Conservation (phyloP, 1,140 invertebrate species). For the Drosophila murphyi region DNA sequence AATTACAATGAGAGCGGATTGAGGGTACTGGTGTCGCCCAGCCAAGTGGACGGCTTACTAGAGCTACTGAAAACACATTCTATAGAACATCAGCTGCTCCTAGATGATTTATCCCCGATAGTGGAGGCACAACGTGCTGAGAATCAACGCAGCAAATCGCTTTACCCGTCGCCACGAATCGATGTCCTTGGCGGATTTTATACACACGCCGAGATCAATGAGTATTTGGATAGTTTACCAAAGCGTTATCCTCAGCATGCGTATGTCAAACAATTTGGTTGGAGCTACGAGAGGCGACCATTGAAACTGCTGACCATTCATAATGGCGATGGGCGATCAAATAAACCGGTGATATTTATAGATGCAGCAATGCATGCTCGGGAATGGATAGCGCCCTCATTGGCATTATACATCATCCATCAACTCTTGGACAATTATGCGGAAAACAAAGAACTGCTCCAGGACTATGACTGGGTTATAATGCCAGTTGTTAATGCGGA, state of each 20-base stretch:
- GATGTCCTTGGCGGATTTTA: constrained; percentile 66
- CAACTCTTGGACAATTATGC: constrained; percentile 86
- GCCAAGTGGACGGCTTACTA: constrained; percentile 54
- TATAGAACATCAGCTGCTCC: constrained; percentile 66
- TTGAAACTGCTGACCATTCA: constrained; percentile 86
- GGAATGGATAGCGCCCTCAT: constrained; percentile 89
- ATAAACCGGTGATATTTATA: constrained; percentile 86
- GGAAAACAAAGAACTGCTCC: constrained; percentile 83
- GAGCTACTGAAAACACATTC: constrained; percentile 31
- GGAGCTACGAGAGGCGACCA: constrained; percentile 85
- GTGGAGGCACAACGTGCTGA: constrained; percentile 52
- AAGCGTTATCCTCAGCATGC: constrained; percentile 84
- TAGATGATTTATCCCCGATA: constrained; percentile 68
- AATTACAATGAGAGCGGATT: constrained; percentile 24
- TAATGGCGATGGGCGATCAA: constrained; percentile 63
- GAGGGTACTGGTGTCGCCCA: constrained; percentile 78
- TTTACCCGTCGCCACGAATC: constrained; percentile 30
- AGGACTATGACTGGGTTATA: constrained; percentile 87
- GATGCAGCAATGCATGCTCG: constrained; percentile 88
- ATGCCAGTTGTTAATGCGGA: constrained; percentile 87
- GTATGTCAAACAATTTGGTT: constrained; percentile 84
- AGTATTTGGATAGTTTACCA: constrained; percentile 85
- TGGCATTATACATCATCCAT: constrained; percentile 87
- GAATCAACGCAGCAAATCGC: constrained; percentile 39
- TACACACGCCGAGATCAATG: constrained; percentile 85